Conservation (phyloP, 2,113 vertebrate genomes). For the Colius striatus region DNA sequence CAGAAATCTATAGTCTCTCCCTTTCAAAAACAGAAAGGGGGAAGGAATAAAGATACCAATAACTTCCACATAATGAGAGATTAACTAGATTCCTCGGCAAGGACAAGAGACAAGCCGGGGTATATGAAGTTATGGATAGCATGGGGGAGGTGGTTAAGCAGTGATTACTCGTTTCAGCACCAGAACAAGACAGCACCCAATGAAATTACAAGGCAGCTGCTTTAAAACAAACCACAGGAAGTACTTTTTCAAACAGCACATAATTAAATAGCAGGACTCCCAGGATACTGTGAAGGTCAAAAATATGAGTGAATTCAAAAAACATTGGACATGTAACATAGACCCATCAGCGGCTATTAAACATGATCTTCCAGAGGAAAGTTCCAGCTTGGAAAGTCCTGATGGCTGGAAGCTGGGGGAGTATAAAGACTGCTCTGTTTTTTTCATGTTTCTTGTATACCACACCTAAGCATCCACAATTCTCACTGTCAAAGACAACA, state of each 20-base stretch:
- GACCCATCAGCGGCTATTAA: neutral
- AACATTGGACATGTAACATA: neutral
- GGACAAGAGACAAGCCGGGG: neutral
- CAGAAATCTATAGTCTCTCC: neutral
- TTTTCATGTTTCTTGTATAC: neutral
- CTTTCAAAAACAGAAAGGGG: neutral
- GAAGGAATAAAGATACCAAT: neutral
- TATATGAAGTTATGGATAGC: neutral
- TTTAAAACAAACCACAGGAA: conserved; percentile 49
- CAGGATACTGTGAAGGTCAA: neutral
- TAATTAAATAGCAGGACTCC: conserved; percentile 3
- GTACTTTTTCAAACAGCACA: conserved; percentile 18
- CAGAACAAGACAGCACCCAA: conserved; percentile 22
- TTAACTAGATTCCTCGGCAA: neutral
- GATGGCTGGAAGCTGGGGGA: neutral
- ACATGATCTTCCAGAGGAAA: neutral
- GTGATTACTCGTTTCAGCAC: neutral
- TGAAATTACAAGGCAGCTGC: conserved; percentile 47
- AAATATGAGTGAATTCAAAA: neutral
- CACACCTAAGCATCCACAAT: neutral
- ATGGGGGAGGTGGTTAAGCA: neutral
- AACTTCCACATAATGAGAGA: neutral
- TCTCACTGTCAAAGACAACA: neutral
- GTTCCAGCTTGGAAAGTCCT: neutral
- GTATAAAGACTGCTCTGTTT: neutral